A percentile compares a stretch with the other conserved stretches of the same genome.
Evolutionary conservation across 2,888 invertebrate species (phyloP).

Genomic region (Drosophila fungiperda): DNA sequence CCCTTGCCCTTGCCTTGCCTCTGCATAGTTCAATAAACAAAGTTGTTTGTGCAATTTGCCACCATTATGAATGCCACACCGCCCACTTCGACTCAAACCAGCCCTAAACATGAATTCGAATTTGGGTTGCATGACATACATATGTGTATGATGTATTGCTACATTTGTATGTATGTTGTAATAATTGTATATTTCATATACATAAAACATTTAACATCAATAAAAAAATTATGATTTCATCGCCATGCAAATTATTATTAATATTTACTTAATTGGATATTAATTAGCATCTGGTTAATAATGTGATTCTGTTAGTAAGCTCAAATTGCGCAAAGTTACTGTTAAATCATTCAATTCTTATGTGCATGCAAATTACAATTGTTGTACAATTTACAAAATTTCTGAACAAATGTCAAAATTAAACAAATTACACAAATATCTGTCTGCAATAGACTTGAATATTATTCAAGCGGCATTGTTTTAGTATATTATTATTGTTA

Average conservation of each 20-base stretch:
- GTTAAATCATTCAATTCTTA: constrained; percentile 26
- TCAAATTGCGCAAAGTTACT: constrained; percentile 68
- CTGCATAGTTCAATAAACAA: constrained; percentile 43
- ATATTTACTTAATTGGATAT: constrained; percentile 10
- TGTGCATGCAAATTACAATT: constrained; percentile 35
- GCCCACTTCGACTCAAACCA: neutral
- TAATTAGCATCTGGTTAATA: constrained; percentile 10
- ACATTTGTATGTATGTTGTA: neutral
- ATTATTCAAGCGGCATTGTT: constrained; percentile 1
- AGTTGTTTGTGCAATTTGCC: constrained; percentile 31
- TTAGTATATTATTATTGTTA: neutral
- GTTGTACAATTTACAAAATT: constrained; percentile 8
- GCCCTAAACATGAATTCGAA: constrained; percentile 6
- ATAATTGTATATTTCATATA: constrained; percentile 5
- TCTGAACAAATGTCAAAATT: neutral
- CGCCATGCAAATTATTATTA: neutral
- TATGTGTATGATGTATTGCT: neutral
- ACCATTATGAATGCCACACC: constrained; percentile 17
- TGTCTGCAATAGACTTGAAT: neutral
- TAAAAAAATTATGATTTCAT: constrained; percentile 2
- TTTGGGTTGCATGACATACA: neutral
- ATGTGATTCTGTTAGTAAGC: constrained; percentile 41
- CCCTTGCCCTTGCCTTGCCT: constrained; percentile 7
- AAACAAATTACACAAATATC: neutral
- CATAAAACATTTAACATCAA: constrained; percentile 24